phyloP scores from a whole-genome alignment of 2,888 invertebrate species.

The Chaitophorus viminalis region DNA sequence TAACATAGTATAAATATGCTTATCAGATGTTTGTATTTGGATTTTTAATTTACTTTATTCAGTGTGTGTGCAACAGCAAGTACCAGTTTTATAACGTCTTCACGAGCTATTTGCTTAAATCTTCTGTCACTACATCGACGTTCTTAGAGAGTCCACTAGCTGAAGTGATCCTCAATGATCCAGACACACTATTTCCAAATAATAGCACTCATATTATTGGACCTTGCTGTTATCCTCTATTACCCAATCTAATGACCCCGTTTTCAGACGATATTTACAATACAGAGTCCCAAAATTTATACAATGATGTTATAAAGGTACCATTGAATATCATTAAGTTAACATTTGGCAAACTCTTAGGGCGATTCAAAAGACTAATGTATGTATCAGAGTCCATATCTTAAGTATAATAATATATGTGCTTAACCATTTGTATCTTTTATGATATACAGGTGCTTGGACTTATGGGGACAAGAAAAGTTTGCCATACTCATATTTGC shows the following conservation, averaged over 20 bases:
- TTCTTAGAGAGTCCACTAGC: constrained; percentile 54
- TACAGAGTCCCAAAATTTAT: not conserved
- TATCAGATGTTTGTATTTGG: not conserved
- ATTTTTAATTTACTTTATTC: not conserved
- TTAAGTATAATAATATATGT: not conserved
- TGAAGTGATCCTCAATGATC: constrained; percentile 52
- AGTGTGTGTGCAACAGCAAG: constrained; percentile 53
- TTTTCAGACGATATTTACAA: constrained; percentile 1
- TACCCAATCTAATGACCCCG: constrained; percentile 56
- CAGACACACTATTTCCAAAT: constrained; percentile 28
- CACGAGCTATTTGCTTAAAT: constrained; percentile 50
- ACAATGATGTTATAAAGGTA: constrained; percentile 35
- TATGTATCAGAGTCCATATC: constrained; percentile 18
- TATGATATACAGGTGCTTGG: constrained; percentile 35
- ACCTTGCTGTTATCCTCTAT: constrained; percentile 44
- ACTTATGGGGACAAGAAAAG: constrained; percentile 58
- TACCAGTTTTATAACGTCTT: constrained; percentile 59
- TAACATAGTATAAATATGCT: not conserved
- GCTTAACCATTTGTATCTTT: not conserved
- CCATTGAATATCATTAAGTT: constrained; percentile 43
- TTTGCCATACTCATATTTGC: constrained; percentile 57
- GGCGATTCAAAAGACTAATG: constrained; percentile 44
- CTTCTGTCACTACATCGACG: constrained; percentile 35
- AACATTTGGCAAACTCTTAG: constrained; percentile 50
- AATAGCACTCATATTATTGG: constrained; percentile 51